These are phyloP conservation scores for Cabera pusaria DNA, from an alignment of 2,888 invertebrate genomes.

Conservation along the genomic window DNA sequence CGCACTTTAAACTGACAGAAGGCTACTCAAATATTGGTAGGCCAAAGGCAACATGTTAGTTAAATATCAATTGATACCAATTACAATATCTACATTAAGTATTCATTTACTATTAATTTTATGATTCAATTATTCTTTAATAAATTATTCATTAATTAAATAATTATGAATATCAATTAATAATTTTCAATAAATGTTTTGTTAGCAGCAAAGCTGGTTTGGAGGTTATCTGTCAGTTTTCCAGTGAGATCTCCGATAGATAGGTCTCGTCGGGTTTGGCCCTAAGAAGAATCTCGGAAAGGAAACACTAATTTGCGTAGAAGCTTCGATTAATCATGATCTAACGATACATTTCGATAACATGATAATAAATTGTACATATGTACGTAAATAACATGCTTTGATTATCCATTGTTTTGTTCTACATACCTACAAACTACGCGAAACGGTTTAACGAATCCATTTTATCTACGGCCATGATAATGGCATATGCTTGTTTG, in stretches of 20 bases:
- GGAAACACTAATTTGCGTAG: conserved; percentile 59
- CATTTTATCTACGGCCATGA: conserved; percentile 64
- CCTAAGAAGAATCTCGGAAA: conserved; percentile 42
- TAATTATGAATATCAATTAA: too few species aligned
- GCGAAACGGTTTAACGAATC: conserved; percentile 70
- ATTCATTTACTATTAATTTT: too few species aligned
- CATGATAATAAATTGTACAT: conserved; percentile 74
- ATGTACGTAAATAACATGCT: conserved; percentile 71
- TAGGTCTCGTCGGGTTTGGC: conserved; percentile 12
- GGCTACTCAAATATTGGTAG: too few species aligned
- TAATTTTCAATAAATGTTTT: too few species aligned
- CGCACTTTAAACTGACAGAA: conserved; percentile 3
- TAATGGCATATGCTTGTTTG: conserved; percentile 55
- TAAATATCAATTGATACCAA: too few species aligned
- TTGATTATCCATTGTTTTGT: conserved; percentile 53
- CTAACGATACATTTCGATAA: conserved; percentile 76
- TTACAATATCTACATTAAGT: too few species aligned
- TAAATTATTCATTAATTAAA: too few species aligned
- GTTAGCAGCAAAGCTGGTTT: too few species aligned
- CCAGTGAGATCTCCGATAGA: conserved; percentile 3
- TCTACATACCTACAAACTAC: conserved; percentile 72
- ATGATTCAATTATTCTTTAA: too few species aligned
- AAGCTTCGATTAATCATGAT: conserved; percentile 62
- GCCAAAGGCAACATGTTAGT: too few species aligned
- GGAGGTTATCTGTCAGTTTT: conserved; percentile 12